Conservation (phyloP, 2,888 invertebrate species). For the Molorchus minor region DNA sequence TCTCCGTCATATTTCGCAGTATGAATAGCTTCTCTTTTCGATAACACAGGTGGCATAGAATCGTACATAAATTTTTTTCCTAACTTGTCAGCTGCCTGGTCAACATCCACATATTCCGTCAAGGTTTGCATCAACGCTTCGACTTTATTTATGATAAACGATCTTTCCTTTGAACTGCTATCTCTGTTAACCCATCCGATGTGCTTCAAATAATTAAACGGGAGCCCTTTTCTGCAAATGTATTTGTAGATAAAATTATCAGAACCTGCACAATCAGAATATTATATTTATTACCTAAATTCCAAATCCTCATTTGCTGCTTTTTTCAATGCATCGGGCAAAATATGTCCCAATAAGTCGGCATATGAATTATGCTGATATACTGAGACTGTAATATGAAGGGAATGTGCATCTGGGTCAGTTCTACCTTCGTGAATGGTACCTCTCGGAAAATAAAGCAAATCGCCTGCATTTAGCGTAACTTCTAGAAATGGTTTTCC, state of each 20-base stretch:
- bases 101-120: conserved; percentile 71
- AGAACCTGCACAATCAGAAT: conserved; percentile 9
- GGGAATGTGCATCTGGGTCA: conserved; percentile 81
- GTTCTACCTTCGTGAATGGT: conserved; percentile 87
- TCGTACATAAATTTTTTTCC: conserved; percentile 85
- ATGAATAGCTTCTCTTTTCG: conserved; percentile 71
- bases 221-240: conserved; percentile 71
- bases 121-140: conserved; percentile 69
- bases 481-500: conserved; percentile 83
- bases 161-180: conserved; percentile 57
- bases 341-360: conserved; percentile 82
- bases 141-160: conserved; percentile 66
- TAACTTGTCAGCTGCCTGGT: conserved; percentile 87
- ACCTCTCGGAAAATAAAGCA: conserved; percentile 93
- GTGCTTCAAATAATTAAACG: conserved; percentile 78
- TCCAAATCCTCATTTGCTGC: conserved; percentile 77
- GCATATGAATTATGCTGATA: conserved; percentile 92
- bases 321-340: conserved; percentile 78
- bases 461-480: conserved; percentile 83
- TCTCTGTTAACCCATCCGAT: conserved; percentile 77
- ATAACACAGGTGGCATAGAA: conserved; percentile 85
- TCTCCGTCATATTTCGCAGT: conserved; percentile 80
- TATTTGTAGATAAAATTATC: background rate
- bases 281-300: conserved; percentile 61
- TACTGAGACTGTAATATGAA: conserved; percentile 93